phyloP scores from a whole-genome alignment of 2,113 vertebrate genomes.

The Pedetes capensis region DNA sequence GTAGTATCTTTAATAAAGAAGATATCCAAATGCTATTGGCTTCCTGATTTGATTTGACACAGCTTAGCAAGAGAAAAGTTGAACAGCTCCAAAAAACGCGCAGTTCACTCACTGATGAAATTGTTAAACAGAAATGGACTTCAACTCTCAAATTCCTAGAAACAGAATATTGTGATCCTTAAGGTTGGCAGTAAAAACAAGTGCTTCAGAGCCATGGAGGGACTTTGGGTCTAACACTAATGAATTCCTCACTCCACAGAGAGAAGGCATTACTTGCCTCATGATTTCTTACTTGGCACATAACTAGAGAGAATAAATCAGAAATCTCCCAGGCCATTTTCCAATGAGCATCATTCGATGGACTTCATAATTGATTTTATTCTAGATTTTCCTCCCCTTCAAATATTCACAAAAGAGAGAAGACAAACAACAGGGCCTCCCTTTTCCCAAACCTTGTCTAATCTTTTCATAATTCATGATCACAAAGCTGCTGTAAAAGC shows the following conservation, averaged over 20 bases:
- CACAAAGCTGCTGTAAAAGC: slow-evolving; percentile 38
- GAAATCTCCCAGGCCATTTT: slow-evolving; percentile 25
- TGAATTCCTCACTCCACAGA: slow-evolving; percentile 11
- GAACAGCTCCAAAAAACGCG: background rate
- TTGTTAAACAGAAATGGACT: background rate
- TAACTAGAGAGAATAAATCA: slow-evolving; percentile 23
- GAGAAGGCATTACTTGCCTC: background rate
- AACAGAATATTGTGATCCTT: background rate
- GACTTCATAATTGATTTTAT: slow-evolving; percentile 26
- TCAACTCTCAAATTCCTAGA: slow-evolving; percentile 3
- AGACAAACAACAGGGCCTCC: slow-evolving; percentile 49
- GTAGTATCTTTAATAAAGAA: background rate
- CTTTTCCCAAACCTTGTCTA: slow-evolving; percentile 37
- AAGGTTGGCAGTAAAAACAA: background rate
- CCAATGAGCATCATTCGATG: background rate
- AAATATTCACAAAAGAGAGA: slow-evolving; percentile 22
- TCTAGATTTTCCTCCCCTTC: slow-evolving; percentile 4
- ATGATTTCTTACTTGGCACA: slow-evolving; percentile 45
- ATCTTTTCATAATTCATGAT: slow-evolving; percentile 66
- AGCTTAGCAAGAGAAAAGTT: slow-evolving; percentile 5
- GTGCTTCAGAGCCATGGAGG: background rate
- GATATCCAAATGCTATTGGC: background rate
- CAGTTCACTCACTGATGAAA: background rate
- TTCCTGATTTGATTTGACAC: background rate
- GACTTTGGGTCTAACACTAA: background rate